A percentile compares a stretch with the other conserved stretches of the same genome.
Conservation (phyloP, 2,888 invertebrate species). For the Elaeidobius kamerunicus region DNA sequence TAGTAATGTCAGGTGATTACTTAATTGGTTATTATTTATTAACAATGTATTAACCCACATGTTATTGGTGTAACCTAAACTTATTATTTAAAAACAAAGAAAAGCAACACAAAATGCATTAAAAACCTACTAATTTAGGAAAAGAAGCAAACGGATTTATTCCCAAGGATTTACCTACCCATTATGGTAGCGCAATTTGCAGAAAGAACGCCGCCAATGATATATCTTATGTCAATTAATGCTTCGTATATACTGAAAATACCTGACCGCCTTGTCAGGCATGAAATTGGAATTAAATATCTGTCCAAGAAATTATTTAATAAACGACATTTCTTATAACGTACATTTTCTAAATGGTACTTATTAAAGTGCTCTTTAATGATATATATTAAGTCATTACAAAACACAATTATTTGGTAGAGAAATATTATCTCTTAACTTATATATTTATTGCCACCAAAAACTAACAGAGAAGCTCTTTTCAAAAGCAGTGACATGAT, state of each 20-base stretch:
- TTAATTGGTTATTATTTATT: too few species aligned
- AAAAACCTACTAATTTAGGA: too few species aligned
- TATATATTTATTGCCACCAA: constrained; percentile 79
- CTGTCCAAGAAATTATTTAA: constrained; percentile 4
- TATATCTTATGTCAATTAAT: constrained; percentile 6
- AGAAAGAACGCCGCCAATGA: constrained; percentile 9
- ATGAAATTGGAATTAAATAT: constrained; percentile 18
- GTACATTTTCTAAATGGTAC: constrained; percentile 10
- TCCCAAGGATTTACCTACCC: background rate
- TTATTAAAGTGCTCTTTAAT: too few species aligned
- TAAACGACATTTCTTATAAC: constrained; percentile 11
- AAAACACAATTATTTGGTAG: too few species aligned
- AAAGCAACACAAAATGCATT: too few species aligned
- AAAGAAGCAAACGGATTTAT: too few species aligned
- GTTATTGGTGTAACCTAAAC: too few species aligned
- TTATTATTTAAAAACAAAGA: too few species aligned
- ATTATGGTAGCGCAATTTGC: background rate
- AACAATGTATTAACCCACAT: too few species aligned
- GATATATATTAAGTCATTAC: too few species aligned
- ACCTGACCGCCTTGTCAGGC: constrained; percentile 10
- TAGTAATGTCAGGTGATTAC: too few species aligned
- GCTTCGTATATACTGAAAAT: constrained; percentile 2
- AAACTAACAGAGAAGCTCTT: constrained; percentile 96
- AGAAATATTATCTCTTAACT: background rate
- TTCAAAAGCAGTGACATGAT: constrained; percentile 85